Evolutionary conservation across 2,113 vertebrate genomes (phyloP).

Genomic region (Mustelus asterias): DNA sequence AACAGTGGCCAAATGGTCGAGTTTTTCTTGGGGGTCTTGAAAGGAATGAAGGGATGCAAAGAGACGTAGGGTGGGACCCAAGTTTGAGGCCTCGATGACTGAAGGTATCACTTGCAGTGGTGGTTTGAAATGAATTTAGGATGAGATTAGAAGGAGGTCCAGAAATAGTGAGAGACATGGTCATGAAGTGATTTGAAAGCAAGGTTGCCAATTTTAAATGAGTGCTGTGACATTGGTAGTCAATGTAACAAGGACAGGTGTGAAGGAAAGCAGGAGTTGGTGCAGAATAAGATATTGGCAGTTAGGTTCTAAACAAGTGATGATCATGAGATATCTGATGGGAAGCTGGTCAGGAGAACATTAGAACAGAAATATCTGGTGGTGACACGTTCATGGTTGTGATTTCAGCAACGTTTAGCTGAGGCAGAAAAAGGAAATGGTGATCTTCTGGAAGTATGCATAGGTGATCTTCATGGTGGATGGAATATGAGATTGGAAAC

Average conservation of each 20-base stretch:
- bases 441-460: background rate
- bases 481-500: no score
- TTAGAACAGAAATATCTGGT: background rate
- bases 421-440: background rate
- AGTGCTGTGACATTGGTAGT: background rate
- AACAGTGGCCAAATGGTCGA: background rate
- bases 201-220: background rate
- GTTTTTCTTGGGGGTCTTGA: background rate
- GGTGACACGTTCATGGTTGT: no score
- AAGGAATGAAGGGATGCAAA: background rate
- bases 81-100: background rate
- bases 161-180: background rate
- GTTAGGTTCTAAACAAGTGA: background rate
- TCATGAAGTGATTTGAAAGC: background rate
- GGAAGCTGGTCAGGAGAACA: no score
- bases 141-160: background rate
- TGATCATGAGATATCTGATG: background rate
- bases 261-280: background rate
- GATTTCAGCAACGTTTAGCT: background rate
- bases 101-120: background rate
- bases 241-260: background rate
- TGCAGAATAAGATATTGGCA: no score
- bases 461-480: no score
- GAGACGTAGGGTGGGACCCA: background rate
- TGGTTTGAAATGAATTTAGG: background rate